Percentiles rank a stretch among this genome's conserved stretches.
Evolutionary conservation across 2,113 vertebrate genomes (phyloP).

Genomic region (Lepisosteus osseus): DNA sequence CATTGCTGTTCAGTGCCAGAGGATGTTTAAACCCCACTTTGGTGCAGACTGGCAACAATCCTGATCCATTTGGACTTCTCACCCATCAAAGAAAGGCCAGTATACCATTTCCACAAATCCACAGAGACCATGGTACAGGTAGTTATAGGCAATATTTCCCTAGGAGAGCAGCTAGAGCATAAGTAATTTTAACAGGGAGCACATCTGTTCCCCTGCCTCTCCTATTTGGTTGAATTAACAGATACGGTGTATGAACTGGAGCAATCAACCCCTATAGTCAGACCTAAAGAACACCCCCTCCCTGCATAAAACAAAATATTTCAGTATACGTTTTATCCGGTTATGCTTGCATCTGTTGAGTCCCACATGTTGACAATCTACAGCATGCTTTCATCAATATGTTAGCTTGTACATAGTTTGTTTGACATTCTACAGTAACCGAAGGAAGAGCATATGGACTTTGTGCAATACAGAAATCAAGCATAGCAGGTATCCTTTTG

Average conservation of each 20-base stretch:
- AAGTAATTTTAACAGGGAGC: slow-evolving; percentile 48
- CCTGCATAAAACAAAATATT: slow-evolving; percentile 33
- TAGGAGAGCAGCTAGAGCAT: slow-evolving; percentile 56
- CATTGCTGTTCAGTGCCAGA: too few species aligned
- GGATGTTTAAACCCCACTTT: neutral
- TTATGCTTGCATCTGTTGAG: slow-evolving; percentile 48
- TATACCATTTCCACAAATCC: neutral
- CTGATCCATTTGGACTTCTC: slow-evolving; percentile 1
- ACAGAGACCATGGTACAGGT: slow-evolving; percentile 24
- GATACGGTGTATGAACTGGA: slow-evolving; percentile 33
- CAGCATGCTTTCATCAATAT: slow-evolving; percentile 45
- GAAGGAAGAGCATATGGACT: neutral
- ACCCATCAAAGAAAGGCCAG: neutral
- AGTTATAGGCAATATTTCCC: slow-evolving; percentile 50
- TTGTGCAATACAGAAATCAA: slow-evolving; percentile 32
- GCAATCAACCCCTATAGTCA: slow-evolving; percentile 52
- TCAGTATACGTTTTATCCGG: slow-evolving; percentile 45
- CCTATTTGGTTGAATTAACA: slow-evolving; percentile 13
- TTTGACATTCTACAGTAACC: slow-evolving; percentile 28
- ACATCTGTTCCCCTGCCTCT: slow-evolving; percentile 41
- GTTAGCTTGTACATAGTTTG: slow-evolving; percentile 30
- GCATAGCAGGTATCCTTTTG: slow-evolving; percentile 29
- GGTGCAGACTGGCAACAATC: neutral
- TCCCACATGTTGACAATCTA: slow-evolving; percentile 34
- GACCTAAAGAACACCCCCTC: slow-evolving; percentile 32